These are phyloP conservation scores for Alloplasta piceator DNA, from an alignment of 2,888 invertebrate species.

Conservation along the genomic window DNA sequence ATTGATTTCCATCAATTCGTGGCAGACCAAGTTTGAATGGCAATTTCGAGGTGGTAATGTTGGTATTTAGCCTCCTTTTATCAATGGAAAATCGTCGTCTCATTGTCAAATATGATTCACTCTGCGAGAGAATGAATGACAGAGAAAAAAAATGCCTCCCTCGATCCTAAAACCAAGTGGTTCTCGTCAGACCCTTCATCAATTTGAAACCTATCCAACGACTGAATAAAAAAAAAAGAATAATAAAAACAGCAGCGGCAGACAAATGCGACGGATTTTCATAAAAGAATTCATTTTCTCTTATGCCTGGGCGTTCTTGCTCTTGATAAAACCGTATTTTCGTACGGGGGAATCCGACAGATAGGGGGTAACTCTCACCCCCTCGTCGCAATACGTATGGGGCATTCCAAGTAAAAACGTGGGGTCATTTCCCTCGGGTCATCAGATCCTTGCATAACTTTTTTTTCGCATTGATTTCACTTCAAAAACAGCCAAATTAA, in stretches of 20 bases:
- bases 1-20: no score
- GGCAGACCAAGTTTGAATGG: no score
- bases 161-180: conserved; percentile 19
- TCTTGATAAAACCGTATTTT: conserved; percentile 70
- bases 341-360: conserved; percentile 60
- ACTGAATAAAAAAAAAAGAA: background rate
- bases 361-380: conserved; percentile 64
- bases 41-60: no score
- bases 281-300: conserved; percentile 76
- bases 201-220: background rate
- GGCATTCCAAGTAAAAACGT: no score
- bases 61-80: no score
- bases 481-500: no score
- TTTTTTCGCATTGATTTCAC: no score
- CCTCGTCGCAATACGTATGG: conserved; percentile 18
- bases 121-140: no score
- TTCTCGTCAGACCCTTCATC: conserved; percentile 2
- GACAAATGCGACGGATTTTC: conserved; percentile 72
- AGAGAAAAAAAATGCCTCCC: background rate
- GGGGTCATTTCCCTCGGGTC: no score
- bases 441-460: no score
- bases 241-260: background rate
- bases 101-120: no score
- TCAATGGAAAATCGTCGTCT: no score
- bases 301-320: conserved; percentile 21